Percentiles rank a stretch among this genome's conserved stretches.
phyloP scores from a whole-genome alignment of 2,888 invertebrate species.

The Drosophila algonquin region DNA sequence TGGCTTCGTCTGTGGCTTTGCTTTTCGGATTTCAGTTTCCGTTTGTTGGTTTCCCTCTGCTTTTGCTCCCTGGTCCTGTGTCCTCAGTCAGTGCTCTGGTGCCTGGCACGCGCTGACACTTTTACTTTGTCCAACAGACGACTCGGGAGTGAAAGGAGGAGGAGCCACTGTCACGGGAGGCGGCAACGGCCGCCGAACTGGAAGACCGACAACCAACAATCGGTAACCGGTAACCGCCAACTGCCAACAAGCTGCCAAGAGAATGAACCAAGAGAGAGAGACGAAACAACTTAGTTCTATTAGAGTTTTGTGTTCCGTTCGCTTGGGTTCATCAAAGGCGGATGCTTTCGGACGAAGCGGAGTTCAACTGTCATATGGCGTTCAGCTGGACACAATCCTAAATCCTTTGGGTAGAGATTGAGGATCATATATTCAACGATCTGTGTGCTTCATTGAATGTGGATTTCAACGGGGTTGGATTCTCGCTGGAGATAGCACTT shows the following conservation, averaged over 20 bases:
- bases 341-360: neutral
- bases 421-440: no score
- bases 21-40: constrained; percentile 24
- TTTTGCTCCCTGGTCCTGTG: constrained; percentile 11
- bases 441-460: no score
- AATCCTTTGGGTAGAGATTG: neutral
- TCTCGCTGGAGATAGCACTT: no score
- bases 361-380: constrained; percentile 21
- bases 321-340: neutral
- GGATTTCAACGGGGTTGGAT: no score
- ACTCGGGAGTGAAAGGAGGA: neutral
- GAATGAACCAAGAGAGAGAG: neutral
- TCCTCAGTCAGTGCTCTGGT: constrained; percentile 31
- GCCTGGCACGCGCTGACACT: constrained; percentile 77
- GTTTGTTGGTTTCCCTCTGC: constrained; percentile 11
- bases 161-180: constrained; percentile 4
- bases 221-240: constrained; percentile 3
- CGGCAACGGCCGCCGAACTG: constrained; percentile 3
- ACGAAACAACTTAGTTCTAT: constrained; percentile 13
- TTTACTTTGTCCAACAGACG: constrained; percentile 60
- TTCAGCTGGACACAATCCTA: constrained; percentile 16
- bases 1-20: constrained; percentile 21
- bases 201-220: constrained; percentile 22
- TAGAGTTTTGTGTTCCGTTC: neutral
- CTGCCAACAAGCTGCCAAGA: constrained; percentile 12